phyloP scores from a whole-genome alignment of 2,888 invertebrate species.

The Thymelicus acteon region DNA sequence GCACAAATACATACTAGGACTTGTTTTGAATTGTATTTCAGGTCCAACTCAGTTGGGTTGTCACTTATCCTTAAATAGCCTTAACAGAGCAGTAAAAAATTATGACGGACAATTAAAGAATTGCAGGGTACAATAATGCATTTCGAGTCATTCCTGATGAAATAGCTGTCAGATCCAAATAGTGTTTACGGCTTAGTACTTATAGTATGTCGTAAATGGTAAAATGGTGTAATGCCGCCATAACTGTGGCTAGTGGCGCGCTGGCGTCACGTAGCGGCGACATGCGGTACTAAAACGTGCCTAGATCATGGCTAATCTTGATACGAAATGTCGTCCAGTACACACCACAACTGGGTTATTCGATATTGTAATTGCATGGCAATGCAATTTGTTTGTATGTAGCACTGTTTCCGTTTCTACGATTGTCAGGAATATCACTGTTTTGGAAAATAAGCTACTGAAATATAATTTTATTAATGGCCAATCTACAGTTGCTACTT shows the following conservation, averaged over 20 bases:
- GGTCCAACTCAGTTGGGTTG: no score
- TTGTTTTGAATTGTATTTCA: no score
- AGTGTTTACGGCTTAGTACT: neutral
- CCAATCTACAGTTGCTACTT: no score
- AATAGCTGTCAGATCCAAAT: constrained; percentile 36
- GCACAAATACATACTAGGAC: no score
- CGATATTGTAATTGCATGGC: neutral
- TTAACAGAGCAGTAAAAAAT: neutral
- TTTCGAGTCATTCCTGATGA: constrained; percentile 12
- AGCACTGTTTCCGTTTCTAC: neutral
- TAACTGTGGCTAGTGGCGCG: constrained; percentile 60
- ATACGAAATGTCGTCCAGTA: constrained; percentile 33
- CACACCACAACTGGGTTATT: constrained; percentile 13
- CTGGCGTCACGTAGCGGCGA: constrained; percentile 62
- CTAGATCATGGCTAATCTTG: constrained; percentile 52
- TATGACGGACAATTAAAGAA: neutral
- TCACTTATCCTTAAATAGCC: neutral
- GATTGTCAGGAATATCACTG: no score
- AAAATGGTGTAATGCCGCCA: constrained; percentile 47
- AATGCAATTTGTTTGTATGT: neutral
- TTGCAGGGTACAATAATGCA: neutral
- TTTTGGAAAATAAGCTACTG: no score
- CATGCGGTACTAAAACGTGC: constrained; percentile 66
- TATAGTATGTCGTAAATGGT: constrained; percentile 41
- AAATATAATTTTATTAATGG: no score